Evolutionary conservation across 2,113 vertebrate species (phyloP).

Genomic region (Bufo gargarizans): DNA sequence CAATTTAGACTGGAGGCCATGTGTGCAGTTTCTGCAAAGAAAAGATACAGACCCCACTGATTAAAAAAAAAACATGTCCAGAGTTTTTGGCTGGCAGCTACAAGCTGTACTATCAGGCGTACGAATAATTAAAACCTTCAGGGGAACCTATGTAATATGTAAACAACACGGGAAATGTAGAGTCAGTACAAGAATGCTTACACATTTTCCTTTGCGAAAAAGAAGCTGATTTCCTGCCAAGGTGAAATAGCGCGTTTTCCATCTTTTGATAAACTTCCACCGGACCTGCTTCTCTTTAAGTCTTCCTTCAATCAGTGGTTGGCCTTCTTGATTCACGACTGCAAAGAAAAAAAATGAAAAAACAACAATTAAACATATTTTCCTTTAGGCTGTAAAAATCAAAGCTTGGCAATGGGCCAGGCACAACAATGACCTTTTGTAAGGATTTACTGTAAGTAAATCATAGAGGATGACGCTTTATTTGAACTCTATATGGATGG

Average conservation of each 20-base stretch:
- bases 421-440: slow-evolving; percentile 9
- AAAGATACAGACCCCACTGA: slow-evolving; percentile 37
- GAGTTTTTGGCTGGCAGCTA: slow-evolving; percentile 32
- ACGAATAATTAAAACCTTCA: slow-evolving; percentile 45
- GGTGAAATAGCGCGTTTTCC: slow-evolving; percentile 97
- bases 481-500: background rate
- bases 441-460: background rate
- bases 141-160: slow-evolving; percentile 44
- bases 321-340: slow-evolving; percentile 92
- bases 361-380: slow-evolving; percentile 16
- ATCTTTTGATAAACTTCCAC: slow-evolving; percentile 97
- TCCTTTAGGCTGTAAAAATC: slow-evolving; percentile 25
- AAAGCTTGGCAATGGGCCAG: slow-evolving; percentile 17
- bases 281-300: slow-evolving; percentile 96
- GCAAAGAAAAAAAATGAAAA: slow-evolving; percentile 53
- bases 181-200: slow-evolving; percentile 69
- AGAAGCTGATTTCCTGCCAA: slow-evolving; percentile 94
- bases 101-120: slow-evolving; percentile 24
- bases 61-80: slow-evolving; percentile 48
- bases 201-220: slow-evolving; percentile 91
- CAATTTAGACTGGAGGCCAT: slow-evolving; percentile 34
- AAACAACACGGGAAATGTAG: slow-evolving; percentile 45
- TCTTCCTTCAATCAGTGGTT: slow-evolving; percentile 93
- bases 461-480: background rate
- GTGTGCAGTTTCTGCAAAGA: slow-evolving; percentile 31